These are phyloP conservation scores for Nemotelus nigrinus DNA, from an alignment of 2,888 invertebrate species.

Conservation along the genomic window DNA sequence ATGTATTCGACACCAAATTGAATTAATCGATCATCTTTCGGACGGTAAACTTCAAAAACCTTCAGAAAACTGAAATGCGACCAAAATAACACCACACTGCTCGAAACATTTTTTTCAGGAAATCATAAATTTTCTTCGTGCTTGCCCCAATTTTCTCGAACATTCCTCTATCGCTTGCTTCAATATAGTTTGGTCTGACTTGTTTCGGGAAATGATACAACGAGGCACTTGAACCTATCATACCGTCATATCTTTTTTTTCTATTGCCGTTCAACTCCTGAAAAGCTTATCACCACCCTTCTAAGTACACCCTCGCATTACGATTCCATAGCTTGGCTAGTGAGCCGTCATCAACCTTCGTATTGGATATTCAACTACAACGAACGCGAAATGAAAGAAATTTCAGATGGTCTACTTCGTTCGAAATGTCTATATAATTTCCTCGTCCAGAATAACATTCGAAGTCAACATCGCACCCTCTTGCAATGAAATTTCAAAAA, in stretches of 20 bases:
- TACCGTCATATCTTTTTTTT: conserved; percentile 8
- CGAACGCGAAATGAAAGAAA: not conserved
- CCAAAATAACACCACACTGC: not conserved
- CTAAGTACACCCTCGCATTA: not conserved
- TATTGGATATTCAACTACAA: not conserved
- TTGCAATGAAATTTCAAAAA: conserved; percentile 20
- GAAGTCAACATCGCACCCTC: not conserved
- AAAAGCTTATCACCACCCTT: not conserved
- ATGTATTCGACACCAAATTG: too few relatives aligned
- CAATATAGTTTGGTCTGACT: not conserved
- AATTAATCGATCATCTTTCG: too few relatives aligned
- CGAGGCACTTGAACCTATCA: conserved; percentile 3
- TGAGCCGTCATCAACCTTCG: not conserved
- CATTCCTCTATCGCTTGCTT: not conserved
- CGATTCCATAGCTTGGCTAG: not conserved
- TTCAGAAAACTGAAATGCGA: too few relatives aligned
- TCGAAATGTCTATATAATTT: conserved; percentile 34
- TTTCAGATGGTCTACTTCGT: conserved; percentile 26
- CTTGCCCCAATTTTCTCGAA: not conserved
- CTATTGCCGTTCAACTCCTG: not conserved
- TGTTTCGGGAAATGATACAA: not conserved
- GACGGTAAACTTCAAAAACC: too few relatives aligned
- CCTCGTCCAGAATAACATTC: not conserved
- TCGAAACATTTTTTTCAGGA: too few relatives aligned
- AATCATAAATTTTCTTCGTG: conserved; percentile 9